These are phyloP conservation scores for Petrocephalus zakoni DNA, from an alignment of 2,113 vertebrate genomes.

Conservation along the genomic window DNA sequence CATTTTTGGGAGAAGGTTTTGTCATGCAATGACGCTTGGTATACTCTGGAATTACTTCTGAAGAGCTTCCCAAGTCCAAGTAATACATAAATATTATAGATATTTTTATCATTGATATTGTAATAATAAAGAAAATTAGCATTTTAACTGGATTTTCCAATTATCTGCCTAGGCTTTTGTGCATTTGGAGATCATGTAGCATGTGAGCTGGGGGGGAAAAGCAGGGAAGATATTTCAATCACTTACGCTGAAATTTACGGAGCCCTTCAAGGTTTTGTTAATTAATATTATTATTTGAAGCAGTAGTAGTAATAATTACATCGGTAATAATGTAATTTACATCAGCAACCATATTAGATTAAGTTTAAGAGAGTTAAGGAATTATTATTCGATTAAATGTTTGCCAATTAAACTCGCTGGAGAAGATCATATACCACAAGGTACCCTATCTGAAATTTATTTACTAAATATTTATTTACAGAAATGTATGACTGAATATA, in stretches of 20 bases:
- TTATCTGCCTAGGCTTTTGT: neutral
- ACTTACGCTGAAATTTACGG: neutral
- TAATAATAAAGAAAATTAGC: neutral
- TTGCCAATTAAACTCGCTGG: neutral
- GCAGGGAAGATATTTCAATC: neutral
- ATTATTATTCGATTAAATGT: neutral
- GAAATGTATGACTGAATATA: neutral
- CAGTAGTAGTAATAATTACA: neutral
- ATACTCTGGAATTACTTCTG: neutral
- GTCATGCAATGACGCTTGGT: neutral
- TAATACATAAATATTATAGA: neutral
- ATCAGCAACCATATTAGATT: neutral
- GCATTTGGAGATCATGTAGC: neutral
- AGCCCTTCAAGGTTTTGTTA: neutral
- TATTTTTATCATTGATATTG: neutral
- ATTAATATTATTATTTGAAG: neutral
- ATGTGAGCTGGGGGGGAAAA: neutral
- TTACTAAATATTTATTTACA: too few species aligned
- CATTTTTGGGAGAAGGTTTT: neutral
- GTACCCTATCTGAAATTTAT: neutral
- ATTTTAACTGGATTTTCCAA: neutral
- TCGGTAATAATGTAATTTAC: neutral
- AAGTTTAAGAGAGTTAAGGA: neutral
- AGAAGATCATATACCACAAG: neutral
- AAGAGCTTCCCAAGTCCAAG: neutral